Base-by-base conservation (phyloP, 2,113 vertebrate genomes). In the Peromyscus polionotus region DNA sequence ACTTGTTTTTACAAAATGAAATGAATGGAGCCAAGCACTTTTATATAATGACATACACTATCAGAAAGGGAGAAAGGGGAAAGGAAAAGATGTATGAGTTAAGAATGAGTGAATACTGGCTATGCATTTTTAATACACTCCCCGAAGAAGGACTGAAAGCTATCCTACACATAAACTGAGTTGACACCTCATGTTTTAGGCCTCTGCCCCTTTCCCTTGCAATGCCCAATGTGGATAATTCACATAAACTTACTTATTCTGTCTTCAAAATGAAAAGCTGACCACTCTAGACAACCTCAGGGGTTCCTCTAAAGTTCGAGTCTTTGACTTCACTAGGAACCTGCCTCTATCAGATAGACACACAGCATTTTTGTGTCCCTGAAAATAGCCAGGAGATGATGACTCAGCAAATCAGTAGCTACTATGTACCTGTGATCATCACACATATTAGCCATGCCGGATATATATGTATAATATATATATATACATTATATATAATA, bases 1-100 rank as follows among this genome's bases (percentile, higher is more conserved):
- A 59, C 39, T 57, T 54, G 26, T 67, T 91, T 94, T 87, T 88
- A 93, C 48, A 86, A 93, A 95, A 76, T 88, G 86, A 95, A 24
- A 92, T 88, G n/a, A 87, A 70, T 70, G 33, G 11, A 45, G 42
- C 5, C 51, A 65, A 75, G 68, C 26, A 42, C 28, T 85, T 91
- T 86, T 13, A 48, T 31, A 87, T 79, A 10, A 85, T 42, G 88
- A 89, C 14, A 80, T 24, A 79, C 22, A 72, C 81, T 57, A 87
- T 61, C 7, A n/a, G 83, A 94, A 96, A 70, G 36, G 8, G 14
- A 63, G 12, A 67, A 68, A 57, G 75, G 2, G 3, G 54, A 61
- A 88, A 92, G 65, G 85, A 54, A 14, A 88, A 65, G 97, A 42
- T 72, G 16, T 9, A 70, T 65, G 8, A 42, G 28, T 22, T 31